Conservation (phyloP, 2,888 invertebrate genomes). For the Eumerus sabulonum region DNA sequence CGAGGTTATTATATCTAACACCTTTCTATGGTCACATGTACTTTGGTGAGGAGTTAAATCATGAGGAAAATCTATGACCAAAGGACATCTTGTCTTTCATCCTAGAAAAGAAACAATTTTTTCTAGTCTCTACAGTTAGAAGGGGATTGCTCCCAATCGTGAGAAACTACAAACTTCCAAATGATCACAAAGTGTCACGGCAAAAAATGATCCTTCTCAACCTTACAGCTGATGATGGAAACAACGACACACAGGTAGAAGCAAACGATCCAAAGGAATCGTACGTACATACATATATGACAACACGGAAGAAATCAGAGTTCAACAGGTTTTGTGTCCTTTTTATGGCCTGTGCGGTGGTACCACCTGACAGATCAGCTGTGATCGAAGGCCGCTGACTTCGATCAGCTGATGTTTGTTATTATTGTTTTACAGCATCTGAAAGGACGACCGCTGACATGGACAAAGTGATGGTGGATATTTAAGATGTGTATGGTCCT, state of each 20-base stretch:
- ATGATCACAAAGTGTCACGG: not conserved
- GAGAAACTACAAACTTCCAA: slow-evolving; percentile 36
- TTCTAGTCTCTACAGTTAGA: no score
- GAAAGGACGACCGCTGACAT: no score
- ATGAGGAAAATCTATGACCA: slow-evolving; percentile 41
- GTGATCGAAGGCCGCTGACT: slow-evolving; percentile 25
- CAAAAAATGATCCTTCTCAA: not conserved
- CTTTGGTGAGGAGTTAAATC: slow-evolving; percentile 1
- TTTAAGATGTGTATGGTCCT: slow-evolving; percentile 33
- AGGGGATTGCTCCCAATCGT: slow-evolving; percentile 32
- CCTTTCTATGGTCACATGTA: slow-evolving; percentile 19
- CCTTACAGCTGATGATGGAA: slow-evolving; percentile 29
- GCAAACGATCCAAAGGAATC: not conserved
- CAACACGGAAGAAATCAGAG: slow-evolving; percentile 11
- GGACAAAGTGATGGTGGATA: not conserved
- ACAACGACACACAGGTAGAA: slow-evolving; percentile 32
- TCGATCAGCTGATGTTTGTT: slow-evolving; percentile 60
- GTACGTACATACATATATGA: not conserved
- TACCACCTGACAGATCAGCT: slow-evolving; percentile 56
- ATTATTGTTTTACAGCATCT: slow-evolving; percentile 9
- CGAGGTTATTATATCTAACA: slow-evolving; percentile 15
- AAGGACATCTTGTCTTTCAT: no score
- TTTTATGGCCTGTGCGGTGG: slow-evolving; percentile 14
- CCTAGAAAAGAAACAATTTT: no score
- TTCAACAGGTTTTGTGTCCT: slow-evolving; percentile 43